Evolutionary conservation across 37 sponge, comb jelly and placozoan genomes (phyloP), one percentile per base, ranked within the genome.

Genomic region (Trichoplax adhaerens): DNA sequence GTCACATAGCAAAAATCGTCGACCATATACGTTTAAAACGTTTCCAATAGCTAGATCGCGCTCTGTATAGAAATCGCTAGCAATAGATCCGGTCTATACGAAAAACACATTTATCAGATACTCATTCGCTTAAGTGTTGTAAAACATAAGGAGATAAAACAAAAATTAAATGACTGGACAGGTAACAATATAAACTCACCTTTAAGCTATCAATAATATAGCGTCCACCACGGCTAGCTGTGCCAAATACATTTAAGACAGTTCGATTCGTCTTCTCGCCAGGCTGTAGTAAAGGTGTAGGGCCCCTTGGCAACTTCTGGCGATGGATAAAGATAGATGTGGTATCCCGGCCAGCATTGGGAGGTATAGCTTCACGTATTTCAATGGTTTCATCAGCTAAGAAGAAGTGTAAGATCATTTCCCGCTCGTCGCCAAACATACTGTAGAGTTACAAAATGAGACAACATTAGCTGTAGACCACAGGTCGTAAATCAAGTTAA

Each of bases 221-320:
- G 62, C 98, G 68, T 1, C 98, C 94, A 51, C 98, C 98, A 62
- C 86, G 84, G 5, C 98, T 93, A 63, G 67, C 86, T 46, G 90
- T 86, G 1, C 98, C 98, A 85, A 96, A 96, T 66, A 96, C 98
- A 75, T 96, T 96, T 29, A 96, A 85, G 6, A 96, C 85, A 6
- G 98, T 96, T 8, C 93, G 77, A 65, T 85, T 85, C 8, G 94
- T 83, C 60, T 70, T 63, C 66, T 86, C 85, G 8, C 98, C 98
- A 6, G 98, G 98, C 76, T 92, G 90, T 62, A 71, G 71, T 12
- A 91, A 65, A 1, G 83, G 65, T 2, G 67, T 55, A 4, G 73
- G 76, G 55, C 77, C 83, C 77, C 87, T 95, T 50, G 83, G 88
- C 3, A 95, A 84, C 48, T 68, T 58, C 48, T 76, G 69, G 52